Evolutionary conservation across 2,888 invertebrate genomes (phyloP).

Genomic region (Philereme vetulata): DNA sequence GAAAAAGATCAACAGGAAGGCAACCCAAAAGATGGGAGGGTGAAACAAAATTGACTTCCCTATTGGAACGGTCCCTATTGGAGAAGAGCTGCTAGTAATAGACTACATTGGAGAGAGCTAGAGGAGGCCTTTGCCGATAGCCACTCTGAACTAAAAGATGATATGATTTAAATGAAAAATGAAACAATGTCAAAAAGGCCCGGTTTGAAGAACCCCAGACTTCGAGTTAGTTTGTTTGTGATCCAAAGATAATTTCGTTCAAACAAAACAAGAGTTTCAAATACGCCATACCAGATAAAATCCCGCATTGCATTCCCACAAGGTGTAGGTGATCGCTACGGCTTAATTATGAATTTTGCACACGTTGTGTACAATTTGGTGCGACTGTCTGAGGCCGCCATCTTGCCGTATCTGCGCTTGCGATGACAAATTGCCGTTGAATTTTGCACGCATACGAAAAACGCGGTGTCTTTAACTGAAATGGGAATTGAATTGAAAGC

Average conservation of each 20-base stretch:
- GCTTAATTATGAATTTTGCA: slow-evolving; percentile 62
- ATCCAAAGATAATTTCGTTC: slow-evolving; percentile 2
- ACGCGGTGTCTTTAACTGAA: slow-evolving; percentile 38
- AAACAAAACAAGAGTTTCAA: slow-evolving; percentile 5
- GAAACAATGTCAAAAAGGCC: too few relatives aligned
- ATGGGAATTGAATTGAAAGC: slow-evolving; percentile 39
- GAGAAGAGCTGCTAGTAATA: too few relatives aligned
- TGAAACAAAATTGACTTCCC: too few relatives aligned
- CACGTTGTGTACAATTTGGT: slow-evolving; percentile 40
- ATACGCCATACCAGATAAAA: slow-evolving; percentile 21
- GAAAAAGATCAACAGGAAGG: too few relatives aligned
- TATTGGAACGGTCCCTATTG: too few relatives aligned
- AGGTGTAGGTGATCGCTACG: slow-evolving; percentile 32
- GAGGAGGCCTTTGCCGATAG: too few relatives aligned
- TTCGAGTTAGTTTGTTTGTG: neutral
- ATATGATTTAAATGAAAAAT: too few relatives aligned
- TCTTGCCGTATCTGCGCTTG: slow-evolving; percentile 46
- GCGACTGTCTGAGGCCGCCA: slow-evolving; percentile 13
- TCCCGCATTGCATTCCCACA: slow-evolving; percentile 22
- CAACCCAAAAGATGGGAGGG: too few relatives aligned
- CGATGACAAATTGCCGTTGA: slow-evolving; percentile 61
- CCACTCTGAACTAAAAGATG: too few relatives aligned
- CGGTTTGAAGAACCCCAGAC: too few relatives aligned
- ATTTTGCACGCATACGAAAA: slow-evolving; percentile 52
- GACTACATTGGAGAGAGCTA: too few relatives aligned